phyloP scores from a whole-genome alignment of 2,888 invertebrate genomes.

The Euplexia lucipara region DNA sequence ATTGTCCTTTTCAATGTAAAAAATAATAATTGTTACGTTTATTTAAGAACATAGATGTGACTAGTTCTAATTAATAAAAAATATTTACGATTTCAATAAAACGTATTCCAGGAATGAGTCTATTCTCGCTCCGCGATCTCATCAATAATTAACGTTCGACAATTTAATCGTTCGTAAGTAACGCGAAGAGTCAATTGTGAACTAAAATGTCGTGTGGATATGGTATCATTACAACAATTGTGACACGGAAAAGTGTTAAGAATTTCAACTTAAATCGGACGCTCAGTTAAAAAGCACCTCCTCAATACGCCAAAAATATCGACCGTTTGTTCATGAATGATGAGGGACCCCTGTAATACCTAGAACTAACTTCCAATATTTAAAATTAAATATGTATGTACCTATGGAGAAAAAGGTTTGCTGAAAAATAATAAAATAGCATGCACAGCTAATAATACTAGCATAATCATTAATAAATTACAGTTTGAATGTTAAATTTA shows the following conservation, averaged over 20 bases:
- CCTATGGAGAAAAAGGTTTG: no score
- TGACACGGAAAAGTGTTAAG: not conserved
- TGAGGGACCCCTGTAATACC: no score
- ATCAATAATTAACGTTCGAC: constrained; percentile 15
- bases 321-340: constrained; percentile 19
- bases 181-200: not conserved
- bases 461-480: no score
- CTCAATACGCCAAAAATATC: constrained; percentile 37
- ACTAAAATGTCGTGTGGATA: no score
- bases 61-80: not conserved
- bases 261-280: not conserved
- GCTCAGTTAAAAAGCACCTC: constrained; percentile 9
- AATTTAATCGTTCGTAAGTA: constrained; percentile 3
- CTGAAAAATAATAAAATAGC: no score
- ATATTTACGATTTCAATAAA: not conserved
- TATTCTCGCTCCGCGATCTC: not conserved
- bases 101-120: not conserved
- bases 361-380: constrained; percentile 19
- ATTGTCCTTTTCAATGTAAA: no score
- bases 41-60: no score
- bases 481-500: no score
- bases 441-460: no score
- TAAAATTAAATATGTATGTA: fast-evolving
- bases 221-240: no score
- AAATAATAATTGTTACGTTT: no score